Conservation (phyloP, 2,888 invertebrate species). For the Leptothorax acervorum region DNA sequence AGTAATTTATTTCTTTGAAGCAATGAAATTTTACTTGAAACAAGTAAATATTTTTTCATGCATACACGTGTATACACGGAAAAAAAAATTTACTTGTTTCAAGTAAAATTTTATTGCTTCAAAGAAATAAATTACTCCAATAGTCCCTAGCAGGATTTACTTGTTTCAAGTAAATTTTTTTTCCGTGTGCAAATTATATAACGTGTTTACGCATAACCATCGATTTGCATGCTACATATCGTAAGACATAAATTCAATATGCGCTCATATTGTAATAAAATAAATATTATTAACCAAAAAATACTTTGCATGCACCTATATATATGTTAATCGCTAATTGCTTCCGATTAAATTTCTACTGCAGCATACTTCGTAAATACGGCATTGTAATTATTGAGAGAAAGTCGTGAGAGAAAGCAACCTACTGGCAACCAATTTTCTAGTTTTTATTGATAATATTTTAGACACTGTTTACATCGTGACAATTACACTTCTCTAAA, state of each 20-base stretch:
- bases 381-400: constrained; percentile 36
- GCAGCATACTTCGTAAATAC: too few species aligned
- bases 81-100: too few species aligned
- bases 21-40: too few species aligned
- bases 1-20: too few species aligned
- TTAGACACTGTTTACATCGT: not conserved
- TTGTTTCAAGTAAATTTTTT: too few species aligned
- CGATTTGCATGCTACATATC: not conserved
- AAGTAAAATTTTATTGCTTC: too few species aligned
- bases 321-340: not conserved
- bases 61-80: too few species aligned
- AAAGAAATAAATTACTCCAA: too few species aligned
- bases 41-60: too few species aligned
- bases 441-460: not conserved
- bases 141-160: too few species aligned
- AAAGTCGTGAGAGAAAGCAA: constrained; percentile 18
- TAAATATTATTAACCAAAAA: constrained; percentile 15
- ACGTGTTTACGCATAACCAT: not conserved
- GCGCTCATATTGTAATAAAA: constrained; percentile 10
- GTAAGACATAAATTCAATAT: not conserved
- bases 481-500: too few species aligned
- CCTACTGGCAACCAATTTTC: not conserved
- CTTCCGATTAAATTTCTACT: not conserved
- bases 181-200: too few species aligned
- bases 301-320: not conserved